Conservation (phyloP, 2,797 vertebrate species). For the Microctenopoma stevenorrisi region DNA sequence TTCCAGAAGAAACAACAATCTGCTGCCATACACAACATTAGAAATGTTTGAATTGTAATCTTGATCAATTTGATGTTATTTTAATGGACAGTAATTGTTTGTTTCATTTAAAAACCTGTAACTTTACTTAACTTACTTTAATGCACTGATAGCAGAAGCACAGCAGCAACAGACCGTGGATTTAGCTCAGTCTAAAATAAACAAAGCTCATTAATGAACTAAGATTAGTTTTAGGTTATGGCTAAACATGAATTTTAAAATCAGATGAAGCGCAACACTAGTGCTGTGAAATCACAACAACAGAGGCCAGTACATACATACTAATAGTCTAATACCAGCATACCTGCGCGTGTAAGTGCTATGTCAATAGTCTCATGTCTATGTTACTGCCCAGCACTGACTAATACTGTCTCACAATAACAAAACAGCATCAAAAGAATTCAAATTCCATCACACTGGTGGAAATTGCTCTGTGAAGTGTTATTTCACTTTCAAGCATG, state of each 20-base stretch:
- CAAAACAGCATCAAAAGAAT: conserved; percentile 54
- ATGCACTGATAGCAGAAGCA: no score
- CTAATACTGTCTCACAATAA: conserved; percentile 17
- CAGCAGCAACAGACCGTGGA: not conserved
- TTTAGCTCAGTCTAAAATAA: not conserved
- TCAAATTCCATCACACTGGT: conserved; percentile 42
- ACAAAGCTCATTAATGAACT: not conserved
- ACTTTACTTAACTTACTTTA: no score
- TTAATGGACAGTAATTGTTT: no score
- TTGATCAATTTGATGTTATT: no score
- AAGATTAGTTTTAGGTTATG: not conserved
- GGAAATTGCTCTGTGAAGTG: conserved; percentile 52
- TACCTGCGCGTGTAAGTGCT: conserved; percentile 5
- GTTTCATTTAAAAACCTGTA: no score
- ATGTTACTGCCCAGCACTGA: conserved; percentile 10
- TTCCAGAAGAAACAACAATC: no score
- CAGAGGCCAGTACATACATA: not conserved
- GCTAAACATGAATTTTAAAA: no score
- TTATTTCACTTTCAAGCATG: conserved; percentile 46
- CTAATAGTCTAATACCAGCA: not conserved
- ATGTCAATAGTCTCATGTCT: conserved; percentile 19
- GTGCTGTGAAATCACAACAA: not conserved
- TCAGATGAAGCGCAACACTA: not conserved
- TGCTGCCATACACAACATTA: no score
- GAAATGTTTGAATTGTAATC: no score